These are phyloP conservation scores for Volucella bombylans DNA, from an alignment of 2,888 invertebrate species.

Conservation along the genomic window DNA sequence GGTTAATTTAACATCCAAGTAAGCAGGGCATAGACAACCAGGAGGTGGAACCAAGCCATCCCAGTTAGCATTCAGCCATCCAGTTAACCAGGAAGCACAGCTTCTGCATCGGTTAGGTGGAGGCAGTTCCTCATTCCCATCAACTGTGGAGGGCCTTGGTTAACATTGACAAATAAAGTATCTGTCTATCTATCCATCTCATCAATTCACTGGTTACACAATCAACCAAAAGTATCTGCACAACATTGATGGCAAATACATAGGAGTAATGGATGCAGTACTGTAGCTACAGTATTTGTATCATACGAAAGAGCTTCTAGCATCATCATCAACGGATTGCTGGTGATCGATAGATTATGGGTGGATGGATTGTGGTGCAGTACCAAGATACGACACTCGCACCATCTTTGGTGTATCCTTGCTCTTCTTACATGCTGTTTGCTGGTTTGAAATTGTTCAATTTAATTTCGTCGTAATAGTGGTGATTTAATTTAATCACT, in stretches of 20 bases:
- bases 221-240: constrained; percentile 67
- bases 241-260: constrained; percentile 31
- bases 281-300: not conserved
- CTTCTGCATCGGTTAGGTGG: no score
- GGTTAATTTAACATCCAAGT: constrained; percentile 69
- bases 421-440: constrained; percentile 27
- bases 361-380: constrained; percentile 58
- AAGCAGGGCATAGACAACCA: constrained; percentile 39
- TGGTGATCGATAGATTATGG: constrained; percentile 65
- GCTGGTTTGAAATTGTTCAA: constrained; percentile 47
- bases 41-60: not conserved
- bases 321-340: constrained; percentile 56
- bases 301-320: not conserved
- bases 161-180: constrained; percentile 69
- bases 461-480: constrained; percentile 48
- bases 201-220: constrained; percentile 70
- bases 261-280: not conserved
- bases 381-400: constrained; percentile 1
- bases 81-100: not conserved
- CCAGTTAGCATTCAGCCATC: not conserved
- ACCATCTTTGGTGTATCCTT: constrained; percentile 26
- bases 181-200: constrained; percentile 64
- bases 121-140: no score
- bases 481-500: constrained; percentile 55
- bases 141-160: constrained; percentile 9